Evolutionary conservation across 2,888 invertebrate genomes (phyloP).

Genomic region (Geotrupes spiniger): DNA sequence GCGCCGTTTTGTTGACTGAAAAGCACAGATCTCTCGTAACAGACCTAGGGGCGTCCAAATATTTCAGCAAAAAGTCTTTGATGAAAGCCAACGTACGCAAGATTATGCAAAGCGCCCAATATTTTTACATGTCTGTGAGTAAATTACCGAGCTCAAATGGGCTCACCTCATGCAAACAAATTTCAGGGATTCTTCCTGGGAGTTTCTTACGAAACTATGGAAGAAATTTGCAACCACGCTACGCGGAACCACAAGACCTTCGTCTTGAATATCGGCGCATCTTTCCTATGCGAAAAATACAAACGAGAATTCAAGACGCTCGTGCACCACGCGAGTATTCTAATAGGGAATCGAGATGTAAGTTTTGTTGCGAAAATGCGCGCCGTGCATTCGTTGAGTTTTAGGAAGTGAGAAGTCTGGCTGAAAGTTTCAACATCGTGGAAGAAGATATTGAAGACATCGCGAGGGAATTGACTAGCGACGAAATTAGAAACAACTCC

Average conservation of each 20-base stretch:
- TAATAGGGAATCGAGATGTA: conserved; percentile 37
- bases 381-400: conserved; percentile 7
- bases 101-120: conserved; percentile 20
- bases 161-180: background rate
- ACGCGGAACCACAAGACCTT: conserved; percentile 25
- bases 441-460: background rate
- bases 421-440: conserved; percentile 3
- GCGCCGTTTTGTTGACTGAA: conserved; percentile 30
- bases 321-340: conserved; percentile 27
- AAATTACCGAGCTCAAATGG: background rate
- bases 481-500: background rate
- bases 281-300: conserved; percentile 28
- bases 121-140: conserved; percentile 34
- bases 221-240: conserved; percentile 23
- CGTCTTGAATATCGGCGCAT: conserved; percentile 34
- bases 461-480: conserved; percentile 1
- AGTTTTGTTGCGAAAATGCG: background rate
- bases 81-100: conserved; percentile 13
- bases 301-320: conserved; percentile 27
- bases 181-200: conserved; percentile 35
- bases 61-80: conserved; percentile 22
- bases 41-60: conserved; percentile 32
- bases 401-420: conserved; percentile 33
- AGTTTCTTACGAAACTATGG: conserved; percentile 27
- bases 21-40: conserved; percentile 33